These are phyloP conservation scores for Hipparchia sbordonii DNA, from an alignment of 2,888 invertebrate species.

Conservation along the genomic window DNA sequence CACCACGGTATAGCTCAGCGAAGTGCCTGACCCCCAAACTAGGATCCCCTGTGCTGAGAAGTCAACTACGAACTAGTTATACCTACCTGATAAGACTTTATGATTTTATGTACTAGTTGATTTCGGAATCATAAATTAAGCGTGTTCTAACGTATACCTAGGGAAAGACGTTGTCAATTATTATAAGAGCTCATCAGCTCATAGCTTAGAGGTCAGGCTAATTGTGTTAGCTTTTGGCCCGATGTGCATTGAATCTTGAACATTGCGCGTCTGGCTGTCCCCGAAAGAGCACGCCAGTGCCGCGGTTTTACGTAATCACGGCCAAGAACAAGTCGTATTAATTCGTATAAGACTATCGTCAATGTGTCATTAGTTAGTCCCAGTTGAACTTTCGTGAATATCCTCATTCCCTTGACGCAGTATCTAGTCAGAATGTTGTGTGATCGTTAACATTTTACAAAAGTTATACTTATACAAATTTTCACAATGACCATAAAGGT, in stretches of 20 bases:
- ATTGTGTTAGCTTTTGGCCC: slow-evolving; percentile 43
- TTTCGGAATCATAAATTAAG: too few species aligned
- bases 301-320: slow-evolving; percentile 54
- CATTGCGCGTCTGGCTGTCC: slow-evolving; percentile 70
- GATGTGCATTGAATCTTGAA: slow-evolving; percentile 47
- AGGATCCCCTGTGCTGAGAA: too few species aligned
- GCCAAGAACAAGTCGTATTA: slow-evolving; percentile 28
- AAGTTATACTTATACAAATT: slow-evolving; percentile 11
- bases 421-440: slow-evolving; percentile 52
- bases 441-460: slow-evolving; percentile 29
- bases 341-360: slow-evolving; percentile 42
- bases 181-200: slow-evolving; percentile 29
- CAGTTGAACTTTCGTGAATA: slow-evolving; percentile 45
- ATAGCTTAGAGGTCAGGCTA: slow-evolving; percentile 56
- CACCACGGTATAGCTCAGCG: too few species aligned
- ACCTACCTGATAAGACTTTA: too few species aligned
- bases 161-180: not conserved
- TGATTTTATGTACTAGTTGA: too few species aligned
- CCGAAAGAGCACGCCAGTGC: slow-evolving; percentile 67
- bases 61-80: too few species aligned
- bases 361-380: slow-evolving; percentile 61
- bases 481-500: slow-evolving; percentile 60
- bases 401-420: slow-evolving; percentile 30
- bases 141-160: too few species aligned
- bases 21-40: too few species aligned